Base-by-base conservation (phyloP, 2,797 vertebrate genomes). In the Cyclopterus lumpus region DNA sequence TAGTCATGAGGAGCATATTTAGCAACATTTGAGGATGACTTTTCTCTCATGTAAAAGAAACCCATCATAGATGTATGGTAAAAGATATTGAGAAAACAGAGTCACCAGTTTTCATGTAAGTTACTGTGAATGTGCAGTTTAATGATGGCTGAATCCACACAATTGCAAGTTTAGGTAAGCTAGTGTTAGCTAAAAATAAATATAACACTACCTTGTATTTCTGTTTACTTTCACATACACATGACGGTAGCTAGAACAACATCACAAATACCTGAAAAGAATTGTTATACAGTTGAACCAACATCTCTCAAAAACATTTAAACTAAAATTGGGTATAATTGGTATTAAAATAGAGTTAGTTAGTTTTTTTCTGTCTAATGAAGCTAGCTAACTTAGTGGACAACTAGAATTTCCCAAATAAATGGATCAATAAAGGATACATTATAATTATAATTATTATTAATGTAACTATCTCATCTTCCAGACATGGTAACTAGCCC, bases 181-280 rank as follows among this genome's bases (percentile, higher is more conserved):
- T 44, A 26, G 4, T 38, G 38, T 40, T 40, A 5, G 24, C 26
- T 64, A 70, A 70, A 69, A 64, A 51, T 64, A 64, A 20, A 6
- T 15, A 7, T 24, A 30, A 57, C 51, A 26, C 22, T 62, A 40
- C 12, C 30, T 34, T 20, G 11, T 34, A 46, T 24, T 15, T 24
- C 8, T 24, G 55, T 53, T 54, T 11, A 53, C 46, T 42, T 18
- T 51, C 15, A 8, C 20, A n/a, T 42, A 44, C 32, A 54, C 20
- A 69, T 57, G 20, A 26, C 14, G 20, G 9, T 15, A 46, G 28
- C 24, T 40, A 42, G 46, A 42, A 53, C 18, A 57, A 15, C 54
- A 51, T 6, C 10, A 20, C 42, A 49, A 11, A 28, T 24, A 16
- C 4, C 14, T 4, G 32, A 8, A n/a, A 32, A 12, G 16, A 61